Base-by-base conservation (phyloP, 2,888 invertebrate species). In the Drosophila niveifrons region DNA sequence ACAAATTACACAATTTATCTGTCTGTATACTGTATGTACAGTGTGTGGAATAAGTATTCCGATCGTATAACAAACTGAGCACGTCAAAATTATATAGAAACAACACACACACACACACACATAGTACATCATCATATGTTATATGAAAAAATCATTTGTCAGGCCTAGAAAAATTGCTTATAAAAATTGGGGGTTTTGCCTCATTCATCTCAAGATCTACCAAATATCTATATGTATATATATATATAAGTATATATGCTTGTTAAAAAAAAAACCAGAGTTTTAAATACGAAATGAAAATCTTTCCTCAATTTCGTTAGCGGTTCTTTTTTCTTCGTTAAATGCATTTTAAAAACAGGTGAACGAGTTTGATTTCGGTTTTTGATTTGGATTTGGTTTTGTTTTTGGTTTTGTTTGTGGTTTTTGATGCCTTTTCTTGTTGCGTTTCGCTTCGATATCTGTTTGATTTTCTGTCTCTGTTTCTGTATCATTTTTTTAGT, bases 311-410 rank as follows among this genome's bases (percentile, higher is more conserved):
- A 44, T 56, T 56, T 43, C 29, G 41, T 34, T 31, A 0, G 31
- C 34, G 3, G 34, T 55, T 55, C n/a, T 29, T 44, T 17, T 44
- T 58, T 41, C 64, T 64, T 62, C 46, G 44, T 78, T 90, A 90
- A 88, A 90, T 90, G 88, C 90, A 88, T 75, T 64, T 81, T 69
- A 73, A 90, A 88, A 90, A 90, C 88, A 84, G 78, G 79, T 88
- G 90, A 89, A 79, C 81, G 84, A 83, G 68, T 88, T 86, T 86
- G 82, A 82, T 88, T 85, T 67, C 41, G 83, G 23, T 78, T 53
- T 84, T 66, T 50, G 67, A 48, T 62, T 59, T 56, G 61, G 69
- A 58, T 64, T 59, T 76, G 63, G 64, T 47, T 66, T 75, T 72
- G 48, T 52, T 50, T 50, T 72, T 72, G 56, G 46, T 56, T 66